phyloP scores from a whole-genome alignment of 2,797 vertebrate genomes.

The Macropodus opercularis region DNA sequence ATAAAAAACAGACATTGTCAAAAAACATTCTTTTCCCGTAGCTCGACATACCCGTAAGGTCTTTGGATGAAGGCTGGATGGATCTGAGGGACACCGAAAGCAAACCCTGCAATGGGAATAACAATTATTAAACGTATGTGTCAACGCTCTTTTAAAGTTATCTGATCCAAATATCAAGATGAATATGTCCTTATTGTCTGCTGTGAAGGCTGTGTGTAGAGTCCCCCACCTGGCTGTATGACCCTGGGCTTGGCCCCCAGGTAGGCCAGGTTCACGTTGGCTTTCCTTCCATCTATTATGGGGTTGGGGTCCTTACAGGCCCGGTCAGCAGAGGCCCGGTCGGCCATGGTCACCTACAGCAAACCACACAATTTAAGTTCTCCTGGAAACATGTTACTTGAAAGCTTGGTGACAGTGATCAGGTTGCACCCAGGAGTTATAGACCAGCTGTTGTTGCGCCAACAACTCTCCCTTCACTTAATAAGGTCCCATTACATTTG shows the following conservation, averaged over 20 bases:
- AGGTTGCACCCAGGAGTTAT: not conserved
- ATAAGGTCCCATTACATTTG: not conserved
- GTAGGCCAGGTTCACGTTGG: constrained; percentile 98
- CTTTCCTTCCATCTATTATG: constrained; percentile 97
- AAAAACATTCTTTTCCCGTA: constrained; percentile 1
- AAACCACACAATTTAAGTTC: constrained; percentile 19
- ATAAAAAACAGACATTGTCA: constrained; percentile 20
- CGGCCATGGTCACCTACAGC: constrained; percentile 95
- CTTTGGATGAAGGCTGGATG: constrained; percentile 98
- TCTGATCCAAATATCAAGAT: not conserved
- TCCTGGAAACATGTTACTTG: not conserved
- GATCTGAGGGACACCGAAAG: constrained; percentile 95
- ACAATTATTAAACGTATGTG: constrained; percentile 1
- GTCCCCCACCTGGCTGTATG: constrained; percentile 93
- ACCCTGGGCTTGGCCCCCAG: constrained; percentile 96
- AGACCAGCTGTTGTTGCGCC: not conserved
- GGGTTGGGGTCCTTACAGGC: constrained; percentile 98
- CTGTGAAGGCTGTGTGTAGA: constrained; percentile 26
- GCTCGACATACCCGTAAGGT: constrained; percentile 92
- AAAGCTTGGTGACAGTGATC: not conserved
- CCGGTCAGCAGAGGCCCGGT: constrained; percentile 91
- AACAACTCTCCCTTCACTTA: not conserved
- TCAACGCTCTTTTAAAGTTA: not conserved
- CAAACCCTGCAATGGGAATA: constrained; percentile 87
- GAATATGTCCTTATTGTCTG: not conserved